Evolutionary conservation across 1,140 invertebrate genomes (phyloP), one percentile per base, ranked within the genome.

Genomic region (Drosophila subpulchrella): DNA sequence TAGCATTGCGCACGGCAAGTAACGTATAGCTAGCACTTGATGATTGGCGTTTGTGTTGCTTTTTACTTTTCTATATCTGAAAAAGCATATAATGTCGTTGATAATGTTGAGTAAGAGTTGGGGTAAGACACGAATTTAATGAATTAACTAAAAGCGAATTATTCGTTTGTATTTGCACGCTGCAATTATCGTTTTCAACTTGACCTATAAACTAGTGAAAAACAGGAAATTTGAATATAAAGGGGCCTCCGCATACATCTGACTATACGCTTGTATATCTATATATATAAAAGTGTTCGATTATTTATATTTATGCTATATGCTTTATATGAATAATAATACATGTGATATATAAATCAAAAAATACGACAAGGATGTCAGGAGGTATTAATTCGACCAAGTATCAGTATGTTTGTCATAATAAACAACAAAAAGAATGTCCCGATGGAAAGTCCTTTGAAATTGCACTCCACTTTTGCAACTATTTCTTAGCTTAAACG

Each of bases 21-120:
- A 75, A 53, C 70, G 65, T 76, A 50, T 32, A 47, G 54, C 62
- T 81, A 86, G 82, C 78, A 81, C 72, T 65, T 85, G 62, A 59
- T 42, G 24, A 47, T 47, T 58, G 54, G 46, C 42, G 50, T 61
- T 72, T 42, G 50, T 59, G 53, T 68, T 48, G 32, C 11, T 73
- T 73, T 75, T 50, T 8, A 53, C 11, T 32, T 34, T n/a, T 41
- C 38, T 41, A 42, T 67, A 78, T 86, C 71, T 78, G 70, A 81
- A 78, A 75, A 86, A 81, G 75, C 83, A 83, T 82, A 82, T 59
- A 76, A 84, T 75, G 79, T 86, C 83, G 83, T 88, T 86, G 82
- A 86, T 86, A 67, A 78, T 72, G 82, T 75, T 61, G 36, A 61
- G 42, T 50, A 72, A 60, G 78, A 82, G 73, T 56, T 54, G 75